Base-by-base conservation (phyloP, 2,113 vertebrate species). In the Datnioides undecimradiatus region DNA sequence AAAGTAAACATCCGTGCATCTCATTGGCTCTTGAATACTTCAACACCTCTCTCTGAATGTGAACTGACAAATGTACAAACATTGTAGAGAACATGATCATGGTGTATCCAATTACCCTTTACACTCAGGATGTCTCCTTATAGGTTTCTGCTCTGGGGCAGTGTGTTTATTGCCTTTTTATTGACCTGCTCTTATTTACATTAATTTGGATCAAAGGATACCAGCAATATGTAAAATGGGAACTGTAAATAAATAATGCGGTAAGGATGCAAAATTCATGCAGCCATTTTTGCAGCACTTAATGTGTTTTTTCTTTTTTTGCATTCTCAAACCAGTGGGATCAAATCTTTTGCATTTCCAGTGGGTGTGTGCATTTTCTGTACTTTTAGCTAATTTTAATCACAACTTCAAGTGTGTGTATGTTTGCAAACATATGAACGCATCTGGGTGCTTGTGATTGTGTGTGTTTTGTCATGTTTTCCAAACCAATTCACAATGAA, bases 231-330 rank as follows among this genome's bases (percentile, higher is more conserved):
- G 16, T 11, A 29, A 66, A 55, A 68, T 68, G 25, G 21, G 29
- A 38, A 33, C 55, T 43, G 48, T 40, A 54, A 62, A 43, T 57
- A 62, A 51, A 59, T 52, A n/a, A 79, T 72, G 14, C 63, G 23
- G 27, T 10, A 9, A 25, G 4, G 5, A 40, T 62, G n/a, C 3
- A 63, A 46, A 25, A 66, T 66, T 62, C 12, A 58, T 23, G 41
- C 29, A 31, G 55, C 16, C 31, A 46, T 80, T 71, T 67, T 41
- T 80, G 29, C 49, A 34, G 3, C 46, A 12, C 0, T 0, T 11
- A 0, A 45, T 49, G 8, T 33, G 17, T 59, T 25, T 36, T 31
- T 2, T n/a, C 13, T 27, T 27, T 9, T 3, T 25, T 33, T 10
- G 1, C 12, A 27, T 48, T 59, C 8, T 27, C 1, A 13, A 29